Conservation (phyloP, 2,888 invertebrate species). For the Scaptodrosophila latifasciaeformis region DNA sequence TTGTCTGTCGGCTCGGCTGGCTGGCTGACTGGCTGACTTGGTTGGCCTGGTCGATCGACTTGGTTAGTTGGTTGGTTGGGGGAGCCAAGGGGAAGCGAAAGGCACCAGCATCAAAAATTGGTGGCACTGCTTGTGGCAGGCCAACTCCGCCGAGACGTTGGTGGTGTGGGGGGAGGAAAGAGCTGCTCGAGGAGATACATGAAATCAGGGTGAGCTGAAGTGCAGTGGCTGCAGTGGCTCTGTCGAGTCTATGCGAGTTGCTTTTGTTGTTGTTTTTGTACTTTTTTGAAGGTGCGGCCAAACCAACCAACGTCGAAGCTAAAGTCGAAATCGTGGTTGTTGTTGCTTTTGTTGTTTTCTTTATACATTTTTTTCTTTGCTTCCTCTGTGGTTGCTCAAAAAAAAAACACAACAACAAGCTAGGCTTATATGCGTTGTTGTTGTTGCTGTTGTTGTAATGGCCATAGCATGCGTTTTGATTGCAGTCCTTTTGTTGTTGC, state of each 20-base stretch:
- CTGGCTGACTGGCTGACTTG: slow-evolving; percentile 17
- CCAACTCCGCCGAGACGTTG: neutral
- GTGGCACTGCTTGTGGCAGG: slow-evolving; percentile 2
- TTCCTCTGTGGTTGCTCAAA: slow-evolving; percentile 45
- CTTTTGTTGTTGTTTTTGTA: slow-evolving; percentile 1
- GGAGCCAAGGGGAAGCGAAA: slow-evolving; percentile 42
- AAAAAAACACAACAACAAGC: slow-evolving; percentile 34
- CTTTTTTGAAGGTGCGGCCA: slow-evolving; percentile 55
- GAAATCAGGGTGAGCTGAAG: slow-evolving; percentile 28
- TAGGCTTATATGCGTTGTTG: slow-evolving; percentile 25
- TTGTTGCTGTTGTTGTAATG: slow-evolving; percentile 44
- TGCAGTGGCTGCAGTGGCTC: no score
- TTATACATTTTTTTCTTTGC: slow-evolving; percentile 2
- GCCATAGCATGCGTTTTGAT: slow-evolving; percentile 62
- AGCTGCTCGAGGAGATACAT: slow-evolving; percentile 1
- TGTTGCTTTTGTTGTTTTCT: slow-evolving; percentile 30
- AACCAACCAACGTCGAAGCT: slow-evolving; percentile 22
- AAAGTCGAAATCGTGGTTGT: slow-evolving; percentile 39
- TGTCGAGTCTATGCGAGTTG: slow-evolving; percentile 24
- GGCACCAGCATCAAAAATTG: slow-evolving; percentile 16
- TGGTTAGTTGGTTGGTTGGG: slow-evolving; percentile 19
- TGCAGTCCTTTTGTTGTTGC: slow-evolving; percentile 42
- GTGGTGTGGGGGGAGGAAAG: neutral
- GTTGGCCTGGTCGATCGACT: neutral
- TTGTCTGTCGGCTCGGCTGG: neutral